phyloP scores from a whole-genome alignment of 2,888 invertebrate genomes.

The Stramonita haemastoma region DNA sequence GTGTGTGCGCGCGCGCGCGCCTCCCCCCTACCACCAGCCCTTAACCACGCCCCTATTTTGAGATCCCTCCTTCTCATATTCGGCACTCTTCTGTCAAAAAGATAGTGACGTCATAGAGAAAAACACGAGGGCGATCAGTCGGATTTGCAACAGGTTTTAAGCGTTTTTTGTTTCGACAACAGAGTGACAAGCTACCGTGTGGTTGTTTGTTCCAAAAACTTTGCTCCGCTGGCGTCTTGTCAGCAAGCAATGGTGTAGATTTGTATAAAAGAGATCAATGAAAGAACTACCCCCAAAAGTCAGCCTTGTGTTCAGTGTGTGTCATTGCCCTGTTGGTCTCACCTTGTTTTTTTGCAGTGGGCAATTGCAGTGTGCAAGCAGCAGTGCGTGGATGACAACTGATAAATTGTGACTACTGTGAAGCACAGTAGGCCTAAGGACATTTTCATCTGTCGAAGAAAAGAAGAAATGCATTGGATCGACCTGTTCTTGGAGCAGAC shows the following conservation, averaged over 20 bases:
- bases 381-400: background rate
- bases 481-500: background rate
- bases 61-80: background rate
- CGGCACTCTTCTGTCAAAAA: conserved; percentile 16
- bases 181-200: background rate
- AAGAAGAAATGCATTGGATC: background rate
- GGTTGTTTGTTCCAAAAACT: background rate
- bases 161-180: background rate
- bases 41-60: background rate
- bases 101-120: conserved; percentile 17
- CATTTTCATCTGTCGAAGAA: background rate
- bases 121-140: conserved; percentile 23
- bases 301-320: too few species aligned
- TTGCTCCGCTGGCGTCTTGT: background rate
- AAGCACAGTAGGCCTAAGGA: background rate
- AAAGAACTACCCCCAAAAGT: too few species aligned
- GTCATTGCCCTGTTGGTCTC: background rate
- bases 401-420: background rate
- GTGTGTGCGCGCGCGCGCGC: background rate
- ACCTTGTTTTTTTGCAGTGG: background rate
- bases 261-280: background rate
- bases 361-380: background rate
- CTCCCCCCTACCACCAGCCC: too few species aligned
- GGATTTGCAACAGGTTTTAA: background rate
- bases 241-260: background rate